Conservation (phyloP, 2,113 vertebrate genomes). For the Alethe diademata region DNA sequence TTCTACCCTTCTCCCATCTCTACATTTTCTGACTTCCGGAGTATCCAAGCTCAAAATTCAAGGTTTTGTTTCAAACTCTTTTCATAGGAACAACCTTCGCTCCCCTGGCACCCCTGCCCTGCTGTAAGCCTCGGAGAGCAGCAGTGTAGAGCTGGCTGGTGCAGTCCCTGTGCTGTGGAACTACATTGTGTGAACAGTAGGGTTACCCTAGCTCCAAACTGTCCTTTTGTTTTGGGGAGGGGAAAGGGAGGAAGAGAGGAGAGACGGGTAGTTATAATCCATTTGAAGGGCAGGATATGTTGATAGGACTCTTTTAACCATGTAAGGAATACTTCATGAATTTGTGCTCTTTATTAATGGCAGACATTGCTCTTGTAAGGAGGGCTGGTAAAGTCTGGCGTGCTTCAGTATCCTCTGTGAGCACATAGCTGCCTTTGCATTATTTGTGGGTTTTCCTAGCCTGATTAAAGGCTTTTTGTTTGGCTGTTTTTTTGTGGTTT, state of each 20-base stretch:
- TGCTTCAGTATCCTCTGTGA: background rate
- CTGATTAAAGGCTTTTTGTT: background rate
- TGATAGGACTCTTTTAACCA: background rate
- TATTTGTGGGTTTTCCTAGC: background rate
- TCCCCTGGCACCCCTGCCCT: background rate
- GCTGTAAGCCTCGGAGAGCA: background rate
- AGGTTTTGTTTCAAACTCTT: background rate
- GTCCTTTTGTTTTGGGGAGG: accelerated
- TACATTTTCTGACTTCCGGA: background rate
- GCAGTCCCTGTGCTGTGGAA: background rate
- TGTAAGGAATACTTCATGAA: background rate
- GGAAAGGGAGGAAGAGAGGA: background rate
- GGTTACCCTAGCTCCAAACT: background rate
- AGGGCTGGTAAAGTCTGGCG: accelerated
- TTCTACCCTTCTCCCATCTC: background rate
- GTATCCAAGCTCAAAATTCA: background rate
- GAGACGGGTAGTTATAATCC: background rate
- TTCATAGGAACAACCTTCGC: background rate
- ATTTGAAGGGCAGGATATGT: background rate
- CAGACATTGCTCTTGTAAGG: background rate
- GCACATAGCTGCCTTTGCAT: background rate
- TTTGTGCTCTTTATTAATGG: background rate
- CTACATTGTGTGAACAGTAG: background rate
- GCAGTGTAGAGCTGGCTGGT: background rate
- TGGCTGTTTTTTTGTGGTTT: no score